Base-by-base conservation (phyloP, 2,888 invertebrate species). In the Apodemia duryi region DNA sequence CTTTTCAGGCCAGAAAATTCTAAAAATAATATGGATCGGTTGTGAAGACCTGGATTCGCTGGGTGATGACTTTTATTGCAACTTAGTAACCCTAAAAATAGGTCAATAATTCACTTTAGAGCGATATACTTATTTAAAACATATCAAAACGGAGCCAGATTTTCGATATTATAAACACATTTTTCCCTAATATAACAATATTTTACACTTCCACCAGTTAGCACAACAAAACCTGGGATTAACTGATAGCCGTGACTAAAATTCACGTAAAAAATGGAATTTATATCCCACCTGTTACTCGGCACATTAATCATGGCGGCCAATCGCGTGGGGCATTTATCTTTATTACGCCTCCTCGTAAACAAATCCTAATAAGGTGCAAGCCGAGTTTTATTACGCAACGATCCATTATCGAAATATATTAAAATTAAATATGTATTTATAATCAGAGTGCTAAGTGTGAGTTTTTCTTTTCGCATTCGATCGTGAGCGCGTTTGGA, bases 241-340 rank as follows among this genome's bases (percentile, higher is more conserved):
- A 32, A 35, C 60, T 35, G 32, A 60, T 60, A 35, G 60, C 60
- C 60, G 60, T 32, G 29, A 32, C 60, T 60, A 13, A 60, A 60
- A 60, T 60, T 60, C 60, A 32, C 60, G 35, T 60, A 60, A 60
- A 60, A 60, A 60, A 51, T 51, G 49, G 49, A 51, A 51, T 51
- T 51, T 60, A 60, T 60, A 60, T 60, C 57, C 57, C 57, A 60
- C 57, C 57, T 71, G 72, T 66, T 70, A 67, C 69, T 66, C 61
- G 66, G 65, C 63, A 72, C 81, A 79, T 83, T 81, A 81, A 84
- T 83, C 82, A 81, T 77, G 51, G 21, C 66, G 41, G 70, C 75
- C 75, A 74, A 76, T 77, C 71, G 73, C 72, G 71, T 67, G 70
- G 61, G 71, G 61, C 80, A 81, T 83, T 81, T 76, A 81, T 83